Conservation (phyloP, 2,888 invertebrate genomes). For the Agelastica alni region DNA sequence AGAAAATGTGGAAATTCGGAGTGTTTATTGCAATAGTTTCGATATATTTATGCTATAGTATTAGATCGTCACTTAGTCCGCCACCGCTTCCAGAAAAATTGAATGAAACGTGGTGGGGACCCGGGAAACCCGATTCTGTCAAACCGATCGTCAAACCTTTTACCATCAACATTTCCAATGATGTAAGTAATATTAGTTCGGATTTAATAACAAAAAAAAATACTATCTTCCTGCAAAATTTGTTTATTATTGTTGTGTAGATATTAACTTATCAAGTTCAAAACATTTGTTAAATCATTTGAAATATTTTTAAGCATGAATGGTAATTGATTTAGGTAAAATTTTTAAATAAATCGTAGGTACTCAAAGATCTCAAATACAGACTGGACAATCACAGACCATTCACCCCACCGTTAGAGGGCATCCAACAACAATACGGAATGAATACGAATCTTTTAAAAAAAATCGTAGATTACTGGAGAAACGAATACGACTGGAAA, state of each 20-base stretch:
- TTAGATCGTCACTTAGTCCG: conserved; percentile 7
- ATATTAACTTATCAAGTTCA: too few species aligned
- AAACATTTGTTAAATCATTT: too few species aligned
- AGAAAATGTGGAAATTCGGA: conserved; percentile 8
- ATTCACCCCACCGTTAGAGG: conserved; percentile 64
- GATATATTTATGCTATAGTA: conserved; percentile 15
- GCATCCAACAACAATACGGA: conserved; percentile 77
- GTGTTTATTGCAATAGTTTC: conserved; percentile 1
- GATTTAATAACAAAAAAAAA: too few species aligned
- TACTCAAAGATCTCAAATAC: conserved; percentile 43
- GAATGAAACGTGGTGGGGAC: conserved; percentile 65
- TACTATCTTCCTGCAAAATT: too few species aligned
- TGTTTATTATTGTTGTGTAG: too few species aligned
- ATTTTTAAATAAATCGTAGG: too few species aligned
- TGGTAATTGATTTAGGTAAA: too few species aligned
- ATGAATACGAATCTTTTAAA: conserved; percentile 70
- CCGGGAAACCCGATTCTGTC: conserved; percentile 57
- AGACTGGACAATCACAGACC: conserved; percentile 59
- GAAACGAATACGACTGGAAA: conserved; percentile 68
- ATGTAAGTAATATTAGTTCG: conserved; percentile 59
- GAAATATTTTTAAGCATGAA: too few species aligned
- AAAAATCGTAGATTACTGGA: conserved; percentile 78
- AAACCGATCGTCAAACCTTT: conserved; percentile 63
- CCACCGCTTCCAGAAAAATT: conserved; percentile 39
- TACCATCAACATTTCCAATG: conserved; percentile 63